A percentile compares a stretch with the other conserved stretches of the same genome.
phyloP scores from a whole-genome alignment of 2,888 invertebrate species.

The Tribolium freemani region DNA sequence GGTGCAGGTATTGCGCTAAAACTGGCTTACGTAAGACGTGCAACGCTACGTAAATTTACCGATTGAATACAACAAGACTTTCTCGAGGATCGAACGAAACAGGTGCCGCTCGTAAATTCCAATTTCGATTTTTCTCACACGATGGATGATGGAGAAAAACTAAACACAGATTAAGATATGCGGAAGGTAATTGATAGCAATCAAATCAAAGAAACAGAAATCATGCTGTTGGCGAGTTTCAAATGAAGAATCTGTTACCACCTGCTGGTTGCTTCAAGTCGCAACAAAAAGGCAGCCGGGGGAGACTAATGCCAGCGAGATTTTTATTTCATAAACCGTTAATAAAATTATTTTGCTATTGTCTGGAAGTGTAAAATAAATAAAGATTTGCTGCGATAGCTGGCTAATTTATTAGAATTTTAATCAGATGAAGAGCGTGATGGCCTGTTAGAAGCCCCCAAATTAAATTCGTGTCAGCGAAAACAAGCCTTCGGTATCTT shows the following conservation, averaged over 20 bases:
- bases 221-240: background rate
- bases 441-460: slow-evolving; percentile 12
- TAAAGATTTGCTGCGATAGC: slow-evolving; percentile 3
- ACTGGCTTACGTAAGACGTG: slow-evolving; percentile 14
- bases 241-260: background rate
- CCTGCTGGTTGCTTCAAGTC: background rate
- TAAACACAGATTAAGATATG: background rate
- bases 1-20: slow-evolving; percentile 29
- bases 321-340: background rate
- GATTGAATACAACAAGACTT: slow-evolving; percentile 3
- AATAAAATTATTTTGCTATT: background rate
- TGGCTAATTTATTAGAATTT: slow-evolving; percentile 20
- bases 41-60: slow-evolving; percentile 13
- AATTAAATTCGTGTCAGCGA: slow-evolving; percentile 35
- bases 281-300: background rate
- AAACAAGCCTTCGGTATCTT: slow-evolving; percentile 26
- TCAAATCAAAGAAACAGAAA: background rate
- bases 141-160: background rate
- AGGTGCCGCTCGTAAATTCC: background rate
- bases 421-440: slow-evolving; percentile 29
- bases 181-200: background rate
- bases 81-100: background rate
- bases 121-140: background rate
- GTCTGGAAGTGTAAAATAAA: background rate
- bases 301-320: background rate